These are phyloP conservation scores for Opisthocomus hoazin DNA, from an alignment of 2,113 vertebrate species.

Conservation along the genomic window DNA sequence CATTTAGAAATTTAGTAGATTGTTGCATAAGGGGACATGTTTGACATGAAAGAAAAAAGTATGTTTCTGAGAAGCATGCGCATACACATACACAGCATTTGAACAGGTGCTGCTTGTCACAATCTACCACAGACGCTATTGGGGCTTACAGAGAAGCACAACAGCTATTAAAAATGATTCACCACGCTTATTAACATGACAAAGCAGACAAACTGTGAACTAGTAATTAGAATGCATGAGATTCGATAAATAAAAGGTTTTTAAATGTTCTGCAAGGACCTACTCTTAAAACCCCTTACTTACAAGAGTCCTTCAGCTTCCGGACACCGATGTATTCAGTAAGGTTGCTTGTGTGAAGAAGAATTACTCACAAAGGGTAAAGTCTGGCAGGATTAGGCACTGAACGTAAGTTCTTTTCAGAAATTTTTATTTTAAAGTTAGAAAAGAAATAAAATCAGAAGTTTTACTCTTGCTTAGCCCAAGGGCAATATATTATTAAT, in stretches of 20 bases:
- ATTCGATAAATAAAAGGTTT: neutral
- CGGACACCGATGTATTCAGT: neutral
- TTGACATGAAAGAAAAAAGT: neutral
- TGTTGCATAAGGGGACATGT: neutral
- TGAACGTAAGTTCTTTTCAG: neutral
- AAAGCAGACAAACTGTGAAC: neutral
- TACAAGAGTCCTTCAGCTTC: neutral
- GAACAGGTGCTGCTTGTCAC: neutral
- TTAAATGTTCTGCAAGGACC: neutral
- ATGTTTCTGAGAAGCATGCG: neutral
- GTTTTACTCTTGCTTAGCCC: neutral
- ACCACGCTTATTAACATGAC: neutral
- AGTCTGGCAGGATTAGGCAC: neutral
- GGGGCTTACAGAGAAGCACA: neutral
- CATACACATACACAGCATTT: neutral
- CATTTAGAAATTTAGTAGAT: neutral
- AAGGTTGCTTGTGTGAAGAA: neutral
- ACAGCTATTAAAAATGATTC: neutral
- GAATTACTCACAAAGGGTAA: neutral
- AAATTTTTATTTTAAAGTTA: neutral
- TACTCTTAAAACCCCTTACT: neutral
- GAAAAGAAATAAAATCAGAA: neutral
- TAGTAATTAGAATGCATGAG: neutral
- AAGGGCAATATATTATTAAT: neutral
- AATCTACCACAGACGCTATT: neutral